These are phyloP conservation scores for Eupithecia insigniata DNA, from an alignment of 2,888 invertebrate species.

Conservation along the genomic window DNA sequence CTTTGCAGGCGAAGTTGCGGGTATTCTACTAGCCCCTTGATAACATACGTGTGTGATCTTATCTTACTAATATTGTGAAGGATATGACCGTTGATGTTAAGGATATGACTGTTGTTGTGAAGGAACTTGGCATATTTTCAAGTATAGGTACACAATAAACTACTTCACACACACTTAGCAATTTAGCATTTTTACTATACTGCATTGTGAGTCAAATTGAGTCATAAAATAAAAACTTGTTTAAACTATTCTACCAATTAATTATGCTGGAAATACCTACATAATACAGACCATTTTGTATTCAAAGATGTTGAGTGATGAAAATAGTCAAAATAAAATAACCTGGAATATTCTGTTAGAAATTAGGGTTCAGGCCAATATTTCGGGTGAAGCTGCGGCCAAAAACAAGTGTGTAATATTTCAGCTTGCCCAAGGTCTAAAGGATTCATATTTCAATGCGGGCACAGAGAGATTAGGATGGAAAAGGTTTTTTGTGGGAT, in stretches of 20 bases:
- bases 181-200: too few relatives aligned
- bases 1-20: background rate
- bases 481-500: conserved; percentile 29
- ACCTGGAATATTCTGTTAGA: background rate
- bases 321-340: background rate
- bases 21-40: background rate
- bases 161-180: too few relatives aligned
- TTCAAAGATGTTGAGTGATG: background rate
- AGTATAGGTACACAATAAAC: too few relatives aligned
- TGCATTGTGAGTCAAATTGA: too few relatives aligned
- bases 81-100: background rate
- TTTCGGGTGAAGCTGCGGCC: background rate
- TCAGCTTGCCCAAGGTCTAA: conserved; percentile 16
- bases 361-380: background rate
- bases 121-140: background rate
- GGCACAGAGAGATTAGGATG: conserved; percentile 29
- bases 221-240: too few relatives aligned
- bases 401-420: conserved; percentile 1
- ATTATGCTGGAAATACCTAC: background rate
- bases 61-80: background rate
- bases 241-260: background rate
- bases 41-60: background rate
- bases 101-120: background rate
- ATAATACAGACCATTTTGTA: background rate
- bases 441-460: conserved; percentile 35